Base-by-base conservation (phyloP, 2,888 invertebrate species). In the Lasioglossum marginatum region DNA sequence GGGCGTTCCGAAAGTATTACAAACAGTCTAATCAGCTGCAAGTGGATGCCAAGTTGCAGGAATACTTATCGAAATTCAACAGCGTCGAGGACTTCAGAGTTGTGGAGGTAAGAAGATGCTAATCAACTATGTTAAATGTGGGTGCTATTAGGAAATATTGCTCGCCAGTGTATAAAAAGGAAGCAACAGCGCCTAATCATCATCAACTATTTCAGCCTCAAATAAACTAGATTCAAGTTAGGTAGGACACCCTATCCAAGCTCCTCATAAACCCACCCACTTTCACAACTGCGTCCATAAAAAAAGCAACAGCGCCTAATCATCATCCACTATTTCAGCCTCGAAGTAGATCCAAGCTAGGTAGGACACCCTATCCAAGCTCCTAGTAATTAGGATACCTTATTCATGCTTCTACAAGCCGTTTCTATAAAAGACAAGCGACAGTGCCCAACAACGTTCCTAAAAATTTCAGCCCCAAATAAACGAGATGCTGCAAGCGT, bases 1-100 rank as follows among this genome's bases (percentile, higher is more conserved):
- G 99, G 99, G 99, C 99, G 73, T 99, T 99, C 96, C 96, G 99
- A 83, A 99, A 99, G 95, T 99, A 99, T 96, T 99, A 98, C 96
- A 98, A 98, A 95, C 97, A 98, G 93, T 97, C 97, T 52, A 96
- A 96, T 40, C 97, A 97, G 86, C 96, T 98, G 74, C 97, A 97
- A 86, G 97, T 98, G 60, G 97, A 97, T 88, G 96, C 97, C 1
- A 97, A 97, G 93, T 95, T 99, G 70, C 96, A 97, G 86, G 97
- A 97, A 79, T 97, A 97, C 94, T 96, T 99, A 81, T 96, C 97
- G 82, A 97, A 97, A 93, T 99, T 98, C 95, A 97, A 98, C 93
- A 98, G 97, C 88, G 97, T 98, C 92, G 98, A 99, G 95, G 99
- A 99, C 95, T 99, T 99, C 94, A 96, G 98, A 89, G 98, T 98